A percentile compares a stretch with the other conserved stretches of the same genome.
Conservation (phyloP, 2,113 vertebrate species). For the Donacobius atricapilla region DNA sequence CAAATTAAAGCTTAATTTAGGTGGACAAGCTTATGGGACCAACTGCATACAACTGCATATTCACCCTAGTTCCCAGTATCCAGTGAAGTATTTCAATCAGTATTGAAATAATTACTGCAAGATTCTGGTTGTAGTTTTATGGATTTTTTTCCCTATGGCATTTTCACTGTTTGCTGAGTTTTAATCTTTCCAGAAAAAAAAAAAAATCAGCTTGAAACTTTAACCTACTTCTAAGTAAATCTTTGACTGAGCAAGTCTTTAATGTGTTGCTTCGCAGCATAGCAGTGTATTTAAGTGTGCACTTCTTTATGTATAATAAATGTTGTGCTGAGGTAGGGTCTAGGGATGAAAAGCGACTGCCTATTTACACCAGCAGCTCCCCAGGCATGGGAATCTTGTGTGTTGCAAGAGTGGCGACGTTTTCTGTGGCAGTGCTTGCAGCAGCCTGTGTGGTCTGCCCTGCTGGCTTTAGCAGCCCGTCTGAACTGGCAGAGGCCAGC, state of each 20-base stretch:
- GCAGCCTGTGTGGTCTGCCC: conserved; percentile 61
- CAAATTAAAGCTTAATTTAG: background rate
- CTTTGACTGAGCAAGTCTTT: background rate
- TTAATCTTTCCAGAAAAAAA: background rate
- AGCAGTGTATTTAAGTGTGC: background rate
- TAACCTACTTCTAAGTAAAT: background rate
- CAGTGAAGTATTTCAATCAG: background rate
- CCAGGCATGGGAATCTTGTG: background rate
- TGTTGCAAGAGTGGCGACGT: background rate
- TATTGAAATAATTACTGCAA: background rate
- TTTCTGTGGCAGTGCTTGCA: background rate
- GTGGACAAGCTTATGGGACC: background rate
- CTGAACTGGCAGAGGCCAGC: conserved; percentile 13
- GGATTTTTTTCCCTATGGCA: background rate
- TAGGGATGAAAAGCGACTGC: background rate
- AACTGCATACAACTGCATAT: background rate
- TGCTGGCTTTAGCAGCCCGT: background rate
- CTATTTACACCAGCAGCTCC: background rate
- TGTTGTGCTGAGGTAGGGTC: background rate
- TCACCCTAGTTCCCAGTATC: background rate
- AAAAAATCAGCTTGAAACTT: background rate
- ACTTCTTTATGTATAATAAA: background rate
- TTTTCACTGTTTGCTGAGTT: conserved; percentile 6
- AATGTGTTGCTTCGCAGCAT: background rate
- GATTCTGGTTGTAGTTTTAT: background rate